Evolutionary conservation across 2,113 vertebrate species (phyloP).

Genomic region (Tauraco erythrolophus): DNA sequence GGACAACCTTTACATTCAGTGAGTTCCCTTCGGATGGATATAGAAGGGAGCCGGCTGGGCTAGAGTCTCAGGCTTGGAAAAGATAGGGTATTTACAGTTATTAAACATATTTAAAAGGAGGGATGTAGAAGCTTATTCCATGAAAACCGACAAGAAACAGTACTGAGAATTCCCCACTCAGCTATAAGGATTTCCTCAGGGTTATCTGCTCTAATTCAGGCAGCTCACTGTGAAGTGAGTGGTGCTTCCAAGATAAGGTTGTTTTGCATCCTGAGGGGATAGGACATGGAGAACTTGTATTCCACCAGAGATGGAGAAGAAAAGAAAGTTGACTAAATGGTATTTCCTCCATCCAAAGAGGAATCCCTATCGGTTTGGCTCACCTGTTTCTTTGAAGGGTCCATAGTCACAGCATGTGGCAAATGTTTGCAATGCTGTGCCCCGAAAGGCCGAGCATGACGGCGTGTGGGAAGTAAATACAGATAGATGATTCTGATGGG

Average conservation of each 20-base stretch:
- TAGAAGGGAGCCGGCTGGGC: neutral
- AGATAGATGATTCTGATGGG: neutral
- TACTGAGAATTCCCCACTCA: neutral
- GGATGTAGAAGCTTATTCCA: neutral
- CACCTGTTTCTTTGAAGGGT: neutral
- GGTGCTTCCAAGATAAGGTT: neutral
- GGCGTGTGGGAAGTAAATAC: neutral
- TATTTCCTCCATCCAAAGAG: neutral
- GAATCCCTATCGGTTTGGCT: neutral
- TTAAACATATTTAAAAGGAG: neutral
- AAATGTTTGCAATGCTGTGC: neutral
- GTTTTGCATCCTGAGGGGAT: neutral
- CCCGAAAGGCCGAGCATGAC: neutral
- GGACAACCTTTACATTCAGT: neutral
- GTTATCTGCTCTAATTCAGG: neutral
- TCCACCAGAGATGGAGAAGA: neutral
- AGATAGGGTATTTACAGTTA: neutral
- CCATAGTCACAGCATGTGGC: neutral
- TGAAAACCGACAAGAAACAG: neutral
- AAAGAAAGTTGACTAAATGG: neutral
- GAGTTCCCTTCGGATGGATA: neutral
- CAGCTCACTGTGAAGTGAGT: fast-evolving
- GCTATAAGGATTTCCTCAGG: neutral
- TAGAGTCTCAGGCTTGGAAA: neutral
- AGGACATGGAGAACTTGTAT: neutral